phyloP scores from a whole-genome alignment of 2,113 vertebrate species.

The Gulo gulo region DNA sequence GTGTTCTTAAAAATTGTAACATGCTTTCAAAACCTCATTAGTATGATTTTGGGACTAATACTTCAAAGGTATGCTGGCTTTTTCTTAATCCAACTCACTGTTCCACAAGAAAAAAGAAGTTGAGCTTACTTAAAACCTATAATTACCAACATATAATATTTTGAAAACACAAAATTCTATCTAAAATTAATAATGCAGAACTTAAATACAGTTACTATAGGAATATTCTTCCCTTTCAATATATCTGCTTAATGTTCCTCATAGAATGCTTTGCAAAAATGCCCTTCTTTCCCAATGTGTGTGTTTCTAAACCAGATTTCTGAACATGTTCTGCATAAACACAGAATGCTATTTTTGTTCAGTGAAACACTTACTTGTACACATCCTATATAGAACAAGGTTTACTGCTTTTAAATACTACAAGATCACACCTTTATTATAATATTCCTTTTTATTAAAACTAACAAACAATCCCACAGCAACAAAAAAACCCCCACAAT shows the following conservation, averaged over 20 bases:
- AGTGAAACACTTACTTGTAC: not conserved
- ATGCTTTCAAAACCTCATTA: not conserved
- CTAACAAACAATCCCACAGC: not conserved
- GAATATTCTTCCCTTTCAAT: not conserved
- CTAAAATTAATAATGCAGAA: slow-evolving; percentile 32
- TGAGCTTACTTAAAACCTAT: not conserved
- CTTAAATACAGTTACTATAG: slow-evolving; percentile 1
- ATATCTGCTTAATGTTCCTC: not conserved
- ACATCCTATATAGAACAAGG: not conserved
- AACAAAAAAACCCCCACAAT: not conserved
- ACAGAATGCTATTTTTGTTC: not conserved
- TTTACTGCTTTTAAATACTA: slow-evolving; percentile 38
- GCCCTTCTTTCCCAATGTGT: not conserved
- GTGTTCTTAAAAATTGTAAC: slow-evolving; percentile 18
- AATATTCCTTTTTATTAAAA: not conserved
- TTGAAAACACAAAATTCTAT: slow-evolving; percentile 27
- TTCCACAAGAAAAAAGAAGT: not conserved
- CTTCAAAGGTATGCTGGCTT: not conserved
- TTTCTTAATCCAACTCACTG: not conserved
- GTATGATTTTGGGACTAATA: not conserved
- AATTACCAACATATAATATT: not conserved
- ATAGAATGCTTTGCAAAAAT: not conserved
- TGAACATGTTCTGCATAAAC: not conserved
- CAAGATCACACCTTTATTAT: not conserved
- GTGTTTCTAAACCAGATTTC: not conserved